Evolutionary conservation across 2,888 invertebrate genomes (phyloP).

Genomic region (Orthosia gothica): DNA sequence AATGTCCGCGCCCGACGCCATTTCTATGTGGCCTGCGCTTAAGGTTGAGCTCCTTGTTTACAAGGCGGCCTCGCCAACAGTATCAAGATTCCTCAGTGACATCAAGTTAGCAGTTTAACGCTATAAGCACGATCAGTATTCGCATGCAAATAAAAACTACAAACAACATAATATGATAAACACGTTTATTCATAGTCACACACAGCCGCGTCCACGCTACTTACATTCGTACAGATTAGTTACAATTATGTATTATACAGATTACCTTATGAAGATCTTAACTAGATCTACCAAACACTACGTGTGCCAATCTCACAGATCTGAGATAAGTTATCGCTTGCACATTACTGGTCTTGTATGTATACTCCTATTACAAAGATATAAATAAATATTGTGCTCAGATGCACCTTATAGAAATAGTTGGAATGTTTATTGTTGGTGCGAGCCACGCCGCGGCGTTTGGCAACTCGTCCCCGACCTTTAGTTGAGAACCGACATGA

Average conservation of each 20-base stretch:
- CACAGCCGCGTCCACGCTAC: conserved; percentile 80
- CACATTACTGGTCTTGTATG: conserved; percentile 53
- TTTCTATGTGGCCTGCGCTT: too few relatives aligned
- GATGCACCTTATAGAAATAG: conserved; percentile 78
- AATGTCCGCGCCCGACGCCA: too few relatives aligned
- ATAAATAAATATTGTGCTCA: conserved; percentile 79
- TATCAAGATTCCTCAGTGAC: conserved; percentile 57
- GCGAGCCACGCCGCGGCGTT: conserved; percentile 80
- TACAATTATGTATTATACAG: conserved; percentile 74
- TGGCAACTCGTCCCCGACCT: conserved; percentile 88
- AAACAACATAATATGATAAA: conserved; percentile 85
- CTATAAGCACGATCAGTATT: conserved; percentile 65
- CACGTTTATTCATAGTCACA: conserved; percentile 87
- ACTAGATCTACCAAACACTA: conserved; percentile 56
- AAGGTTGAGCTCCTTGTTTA: conserved; percentile 46
- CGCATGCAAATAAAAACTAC: conserved; percentile 79
- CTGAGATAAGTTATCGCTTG: conserved; percentile 51
- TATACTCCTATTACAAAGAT: conserved; percentile 57
- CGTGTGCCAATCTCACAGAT: conserved; percentile 41
- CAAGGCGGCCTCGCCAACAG: conserved; percentile 32
- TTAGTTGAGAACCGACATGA: conserved; percentile 77
- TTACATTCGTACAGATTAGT: conserved; percentile 80
- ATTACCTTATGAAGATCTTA: conserved; percentile 65
- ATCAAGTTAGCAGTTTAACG: conserved; percentile 52
- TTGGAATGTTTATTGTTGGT: conserved; percentile 87